Conservation (phyloP, 2,113 vertebrate species). For the Lynx canadensis region DNA sequence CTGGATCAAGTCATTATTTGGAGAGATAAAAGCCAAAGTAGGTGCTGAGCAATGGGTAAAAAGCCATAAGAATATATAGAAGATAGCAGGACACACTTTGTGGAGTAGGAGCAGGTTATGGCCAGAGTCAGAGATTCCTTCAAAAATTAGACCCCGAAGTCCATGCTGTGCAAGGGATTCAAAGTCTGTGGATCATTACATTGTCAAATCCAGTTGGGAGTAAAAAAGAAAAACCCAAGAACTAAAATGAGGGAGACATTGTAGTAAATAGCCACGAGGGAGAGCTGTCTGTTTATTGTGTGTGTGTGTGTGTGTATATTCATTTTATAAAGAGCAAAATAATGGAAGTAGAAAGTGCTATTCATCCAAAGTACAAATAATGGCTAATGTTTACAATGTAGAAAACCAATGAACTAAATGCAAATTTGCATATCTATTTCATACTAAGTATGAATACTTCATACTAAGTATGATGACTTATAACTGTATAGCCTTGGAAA, state of each 20-base stretch:
- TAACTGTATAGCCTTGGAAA: neutral
- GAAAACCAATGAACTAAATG: conserved; percentile 5
- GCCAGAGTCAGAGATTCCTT: neutral
- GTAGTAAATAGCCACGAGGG: neutral
- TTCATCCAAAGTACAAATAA: conserved; percentile 21
- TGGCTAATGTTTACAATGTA: neutral
- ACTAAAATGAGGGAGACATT: neutral
- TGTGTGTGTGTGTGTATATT: neutral
- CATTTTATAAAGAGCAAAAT: conserved; percentile 17
- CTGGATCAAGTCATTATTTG: neutral
- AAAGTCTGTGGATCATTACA: neutral
- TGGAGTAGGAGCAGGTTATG: neutral
- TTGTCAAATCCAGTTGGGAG: neutral
- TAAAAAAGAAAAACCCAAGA: neutral
- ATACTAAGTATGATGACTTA: neutral
- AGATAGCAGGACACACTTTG: neutral
- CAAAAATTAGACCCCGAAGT: neutral
- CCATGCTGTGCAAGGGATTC: neutral
- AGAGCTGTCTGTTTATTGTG: neutral
- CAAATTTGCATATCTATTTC: neutral
- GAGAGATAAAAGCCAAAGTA: neutral
- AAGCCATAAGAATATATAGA: neutral
- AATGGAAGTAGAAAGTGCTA: neutral
- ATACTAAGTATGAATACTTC: neutral
- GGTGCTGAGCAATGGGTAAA: neutral